These are phyloP conservation scores for Enteromius paludinosus DNA, from an alignment of 2,797 vertebrate species.

Conservation along the genomic window DNA sequence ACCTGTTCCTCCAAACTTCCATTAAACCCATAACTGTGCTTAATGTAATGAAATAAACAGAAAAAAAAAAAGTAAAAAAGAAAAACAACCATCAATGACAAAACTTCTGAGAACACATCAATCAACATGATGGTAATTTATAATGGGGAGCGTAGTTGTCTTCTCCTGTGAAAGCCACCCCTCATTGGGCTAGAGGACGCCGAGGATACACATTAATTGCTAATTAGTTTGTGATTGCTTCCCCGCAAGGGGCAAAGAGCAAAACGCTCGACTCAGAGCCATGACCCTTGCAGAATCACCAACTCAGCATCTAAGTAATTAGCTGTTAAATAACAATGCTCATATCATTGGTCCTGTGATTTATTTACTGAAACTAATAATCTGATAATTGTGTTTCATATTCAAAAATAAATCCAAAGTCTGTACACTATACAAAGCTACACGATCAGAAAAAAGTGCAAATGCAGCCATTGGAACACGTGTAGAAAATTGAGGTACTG, in stretches of 20 bases:
- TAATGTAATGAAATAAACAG: slow-evolving; percentile 79
- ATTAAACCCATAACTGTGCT: slow-evolving; percentile 77
- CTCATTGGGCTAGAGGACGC: slow-evolving; percentile 72
- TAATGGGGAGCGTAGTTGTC: slow-evolving; percentile 61
- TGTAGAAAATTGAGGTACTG: background rate
- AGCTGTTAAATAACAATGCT: slow-evolving; percentile 9
- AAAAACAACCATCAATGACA: slow-evolving; percentile 52
- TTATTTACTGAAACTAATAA: background rate
- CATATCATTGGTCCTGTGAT: background rate
- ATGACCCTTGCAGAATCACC: slow-evolving; percentile 1
- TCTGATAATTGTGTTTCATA: background rate
- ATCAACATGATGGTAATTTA: slow-evolving; percentile 70
- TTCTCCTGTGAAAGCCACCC: slow-evolving; percentile 60
- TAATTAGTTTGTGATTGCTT: slow-evolving; percentile 75
- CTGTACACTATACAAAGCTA: background rate
- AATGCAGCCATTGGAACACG: background rate
- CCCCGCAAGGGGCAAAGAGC: slow-evolving; percentile 56
- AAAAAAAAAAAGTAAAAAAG: slow-evolving; percentile 30
- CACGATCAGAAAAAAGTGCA: background rate
- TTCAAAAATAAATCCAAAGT: too few relatives aligned
- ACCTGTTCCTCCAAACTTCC: slow-evolving; percentile 79
- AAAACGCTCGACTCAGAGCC: slow-evolving; percentile 38
- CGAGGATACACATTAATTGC: slow-evolving; percentile 78
- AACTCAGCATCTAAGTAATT: slow-evolving; percentile 30
- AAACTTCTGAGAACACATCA: slow-evolving; percentile 66